phyloP scores from a whole-genome alignment of 1,140 invertebrate genomes.

The Tetramorium parvispinum region DNA sequence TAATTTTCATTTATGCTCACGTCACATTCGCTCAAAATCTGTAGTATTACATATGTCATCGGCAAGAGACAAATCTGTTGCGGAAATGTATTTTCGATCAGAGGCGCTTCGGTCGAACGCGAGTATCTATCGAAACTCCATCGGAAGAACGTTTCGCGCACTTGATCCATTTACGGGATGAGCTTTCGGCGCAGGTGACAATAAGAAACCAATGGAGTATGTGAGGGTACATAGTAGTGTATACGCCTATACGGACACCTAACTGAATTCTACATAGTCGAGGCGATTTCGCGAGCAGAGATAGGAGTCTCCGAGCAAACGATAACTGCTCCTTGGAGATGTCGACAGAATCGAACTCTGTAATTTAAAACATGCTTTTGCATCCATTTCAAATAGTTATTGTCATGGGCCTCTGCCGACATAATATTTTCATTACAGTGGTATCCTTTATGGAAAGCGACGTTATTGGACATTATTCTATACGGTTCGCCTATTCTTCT shows the following conservation, averaged over 20 bases:
- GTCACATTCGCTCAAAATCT: not conserved
- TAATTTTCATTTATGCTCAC: not conserved
- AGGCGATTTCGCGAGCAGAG: slow-evolving; percentile 45
- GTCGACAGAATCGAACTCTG: slow-evolving; percentile 28
- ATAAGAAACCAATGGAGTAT: slow-evolving; percentile 68
- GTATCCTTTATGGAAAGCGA: slow-evolving; percentile 23
- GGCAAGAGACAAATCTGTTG: slow-evolving; percentile 17
- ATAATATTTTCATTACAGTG: slow-evolving; percentile 56
- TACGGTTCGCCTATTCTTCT: not conserved
- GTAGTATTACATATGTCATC: not conserved
- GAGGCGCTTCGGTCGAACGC: not conserved
- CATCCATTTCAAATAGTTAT: slow-evolving; percentile 54
- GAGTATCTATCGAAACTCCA: slow-evolving; percentile 30
- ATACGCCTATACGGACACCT: slow-evolving; percentile 15
- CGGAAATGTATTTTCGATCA: slow-evolving; percentile 47
- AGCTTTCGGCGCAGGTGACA: slow-evolving; percentile 65
- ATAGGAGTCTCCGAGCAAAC: slow-evolving; percentile 64
- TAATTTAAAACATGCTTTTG: slow-evolving; percentile 57
- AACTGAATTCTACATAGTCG: slow-evolving; percentile 36
- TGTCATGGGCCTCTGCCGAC: slow-evolving; percentile 23
- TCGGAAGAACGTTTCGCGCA: slow-evolving; percentile 62
- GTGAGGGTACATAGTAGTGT: slow-evolving; percentile 27
- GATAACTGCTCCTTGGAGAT: slow-evolving; percentile 60
- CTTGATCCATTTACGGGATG: slow-evolving; percentile 70
- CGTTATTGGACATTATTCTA: slow-evolving; percentile 53